Evolutionary conservation across 2,113 vertebrate genomes (phyloP).

Genomic region (Uria aalge): DNA sequence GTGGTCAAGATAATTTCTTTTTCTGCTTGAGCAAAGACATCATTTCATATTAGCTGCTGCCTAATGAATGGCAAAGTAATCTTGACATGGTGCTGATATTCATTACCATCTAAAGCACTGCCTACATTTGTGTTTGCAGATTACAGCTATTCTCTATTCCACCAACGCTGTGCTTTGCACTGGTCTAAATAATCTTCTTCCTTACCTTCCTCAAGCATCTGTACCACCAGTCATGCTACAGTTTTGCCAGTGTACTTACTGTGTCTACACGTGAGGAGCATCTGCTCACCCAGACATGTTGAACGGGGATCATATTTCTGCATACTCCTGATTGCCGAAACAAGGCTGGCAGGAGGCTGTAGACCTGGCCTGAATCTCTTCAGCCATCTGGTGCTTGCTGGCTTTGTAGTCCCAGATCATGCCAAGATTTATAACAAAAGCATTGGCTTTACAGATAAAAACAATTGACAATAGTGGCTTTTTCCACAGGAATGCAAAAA

Average conservation of each 20-base stretch:
- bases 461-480: background rate
- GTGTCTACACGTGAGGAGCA: background rate
- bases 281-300: background rate
- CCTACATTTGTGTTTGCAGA: background rate
- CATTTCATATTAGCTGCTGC: background rate
- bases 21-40: background rate
- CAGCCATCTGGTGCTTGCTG: conserved; percentile 30
- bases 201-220: background rate
- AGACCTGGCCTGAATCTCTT: conserved; percentile 29
- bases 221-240: background rate
- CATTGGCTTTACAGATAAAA: background rate
- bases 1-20: background rate
- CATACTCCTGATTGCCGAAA: background rate
- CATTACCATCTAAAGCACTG: background rate
- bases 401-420: background rate
- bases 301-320: background rate
- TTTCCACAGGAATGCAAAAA: conserved; percentile 28
- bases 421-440: conserved; percentile 36
- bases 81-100: background rate
- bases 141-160: background rate
- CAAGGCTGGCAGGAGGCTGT: background rate
- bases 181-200: background rate
- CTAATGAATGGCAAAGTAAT: background rate
- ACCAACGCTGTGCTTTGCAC: background rate
- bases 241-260: background rate